Evolutionary conservation across 2,797 vertebrate genomes (phyloP).

Genomic region (Hypotaenidia okinawae): DNA sequence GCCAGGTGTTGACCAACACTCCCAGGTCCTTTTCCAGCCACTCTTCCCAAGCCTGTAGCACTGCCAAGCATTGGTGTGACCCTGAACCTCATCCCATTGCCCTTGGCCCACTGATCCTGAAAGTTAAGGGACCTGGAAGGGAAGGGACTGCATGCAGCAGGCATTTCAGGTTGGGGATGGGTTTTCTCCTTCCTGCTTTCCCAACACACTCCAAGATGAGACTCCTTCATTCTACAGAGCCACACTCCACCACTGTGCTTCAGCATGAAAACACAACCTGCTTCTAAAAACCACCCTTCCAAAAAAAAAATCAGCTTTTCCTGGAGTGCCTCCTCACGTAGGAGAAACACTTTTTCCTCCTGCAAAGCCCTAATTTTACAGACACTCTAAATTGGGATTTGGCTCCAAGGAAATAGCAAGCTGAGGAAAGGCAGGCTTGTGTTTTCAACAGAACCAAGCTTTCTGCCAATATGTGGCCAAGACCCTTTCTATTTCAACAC

Average conservation of each 20-base stretch:
- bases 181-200: background rate
- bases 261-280: background rate
- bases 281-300: background rate
- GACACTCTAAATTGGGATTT: background rate
- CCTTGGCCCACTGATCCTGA: background rate
- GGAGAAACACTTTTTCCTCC: background rate
- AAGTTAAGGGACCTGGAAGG: background rate
- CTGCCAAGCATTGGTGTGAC: too few species aligned
- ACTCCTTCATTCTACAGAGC: background rate
- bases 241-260: background rate
- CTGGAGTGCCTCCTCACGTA: background rate
- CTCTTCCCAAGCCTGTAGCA: too few species aligned
- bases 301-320: background rate
- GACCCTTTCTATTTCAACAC: background rate
- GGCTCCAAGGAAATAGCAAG: background rate
- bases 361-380: background rate
- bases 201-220: fast-evolving
- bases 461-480: background rate
- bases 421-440: background rate
- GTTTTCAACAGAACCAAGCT: background rate
- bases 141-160: background rate
- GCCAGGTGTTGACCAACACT: too few species aligned
- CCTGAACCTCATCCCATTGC: too few species aligned
- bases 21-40: too few species aligned
- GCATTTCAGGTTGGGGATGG: background rate